Conservation (phyloP, 2,888 invertebrate species). For the Hydrotaea diabolus region DNA sequence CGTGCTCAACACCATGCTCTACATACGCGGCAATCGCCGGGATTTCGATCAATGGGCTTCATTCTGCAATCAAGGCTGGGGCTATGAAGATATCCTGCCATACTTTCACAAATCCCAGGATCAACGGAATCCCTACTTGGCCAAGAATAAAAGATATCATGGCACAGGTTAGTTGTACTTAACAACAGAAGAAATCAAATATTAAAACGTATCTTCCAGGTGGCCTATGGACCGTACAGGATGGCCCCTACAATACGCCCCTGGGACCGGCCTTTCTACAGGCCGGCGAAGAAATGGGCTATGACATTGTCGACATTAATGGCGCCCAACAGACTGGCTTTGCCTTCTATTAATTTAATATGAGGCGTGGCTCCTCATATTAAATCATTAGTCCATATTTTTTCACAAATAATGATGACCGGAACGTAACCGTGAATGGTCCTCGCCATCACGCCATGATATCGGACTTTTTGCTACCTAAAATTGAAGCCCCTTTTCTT, state of each 20-base stretch:
- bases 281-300: slow-evolving; percentile 96
- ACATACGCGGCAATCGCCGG: slow-evolving; percentile 91
- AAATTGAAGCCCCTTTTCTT: too few species aligned
- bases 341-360: slow-evolving; percentile 93
- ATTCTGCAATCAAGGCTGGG: slow-evolving; percentile 94
- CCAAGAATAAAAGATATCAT: slow-evolving; percentile 87
- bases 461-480: too few species aligned
- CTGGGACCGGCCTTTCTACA: slow-evolving; percentile 91
- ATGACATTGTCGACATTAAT: slow-evolving; percentile 92
- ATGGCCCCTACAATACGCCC: slow-evolving; percentile 84
- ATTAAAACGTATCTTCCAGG: slow-evolving; percentile 75
- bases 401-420: too few species aligned
- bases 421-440: too few species aligned
- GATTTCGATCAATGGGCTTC: slow-evolving; percentile 94
- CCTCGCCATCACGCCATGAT: too few species aligned
- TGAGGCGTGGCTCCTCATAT: slow-evolving; percentile 90
- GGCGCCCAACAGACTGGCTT: slow-evolving; percentile 93
- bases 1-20: slow-evolving; percentile 94
- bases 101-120: slow-evolving; percentile 94
- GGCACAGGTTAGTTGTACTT: slow-evolving; percentile 84
- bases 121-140: slow-evolving; percentile 93
- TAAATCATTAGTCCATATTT: too few species aligned
- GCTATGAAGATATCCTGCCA: slow-evolving; percentile 89
- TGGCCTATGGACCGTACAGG: slow-evolving; percentile 80
- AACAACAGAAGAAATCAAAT: not conserved